Percentiles rank a stretch among this genome's conserved stretches.
phyloP scores from a whole-genome alignment of 2,113 vertebrate species.

The Brienomyrus longianalis region DNA sequence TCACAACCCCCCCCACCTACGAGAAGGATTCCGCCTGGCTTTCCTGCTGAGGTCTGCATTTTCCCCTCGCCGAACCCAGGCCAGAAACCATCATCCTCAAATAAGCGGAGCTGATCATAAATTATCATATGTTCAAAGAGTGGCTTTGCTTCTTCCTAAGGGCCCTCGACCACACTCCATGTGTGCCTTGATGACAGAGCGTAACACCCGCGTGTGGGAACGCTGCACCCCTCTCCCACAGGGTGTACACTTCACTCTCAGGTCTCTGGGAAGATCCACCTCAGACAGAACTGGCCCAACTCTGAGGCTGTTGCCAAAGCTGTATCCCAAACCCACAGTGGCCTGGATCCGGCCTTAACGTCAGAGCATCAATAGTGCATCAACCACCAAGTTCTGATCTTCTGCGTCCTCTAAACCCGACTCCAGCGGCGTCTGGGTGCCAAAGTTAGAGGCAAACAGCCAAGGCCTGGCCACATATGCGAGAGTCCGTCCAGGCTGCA shows the following conservation, averaged over 20 bases:
- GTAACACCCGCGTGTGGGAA: conserved; percentile 3
- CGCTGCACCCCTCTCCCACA: not conserved
- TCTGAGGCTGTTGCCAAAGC: not conserved
- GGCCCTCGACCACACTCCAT: not conserved
- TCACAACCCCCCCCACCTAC: not conserved
- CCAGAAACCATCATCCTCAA: conserved; percentile 15
- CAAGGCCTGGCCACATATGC: not conserved
- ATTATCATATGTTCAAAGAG: conserved; percentile 5
- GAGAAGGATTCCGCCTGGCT: no score
- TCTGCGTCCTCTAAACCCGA: not conserved
- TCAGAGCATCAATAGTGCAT: not conserved
- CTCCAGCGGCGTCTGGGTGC: not conserved
- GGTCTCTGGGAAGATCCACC: not conserved
- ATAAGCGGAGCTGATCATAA: conserved; percentile 12
- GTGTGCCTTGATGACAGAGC: not conserved
- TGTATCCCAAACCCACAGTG: not conserved
- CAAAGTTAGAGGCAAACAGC: not conserved
- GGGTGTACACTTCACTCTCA: not conserved
- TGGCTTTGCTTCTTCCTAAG: not conserved
- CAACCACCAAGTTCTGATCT: not conserved
- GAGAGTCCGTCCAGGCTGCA: not conserved
- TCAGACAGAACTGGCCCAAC: not conserved
- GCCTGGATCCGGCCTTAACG: not conserved
- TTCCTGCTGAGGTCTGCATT: not conserved
- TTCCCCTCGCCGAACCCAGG: not conserved